Evolutionary conservation across 1,140 invertebrate genomes (phyloP), one percentile per base, ranked within the genome.

Genomic region (Hesperophylax magnus): DNA sequence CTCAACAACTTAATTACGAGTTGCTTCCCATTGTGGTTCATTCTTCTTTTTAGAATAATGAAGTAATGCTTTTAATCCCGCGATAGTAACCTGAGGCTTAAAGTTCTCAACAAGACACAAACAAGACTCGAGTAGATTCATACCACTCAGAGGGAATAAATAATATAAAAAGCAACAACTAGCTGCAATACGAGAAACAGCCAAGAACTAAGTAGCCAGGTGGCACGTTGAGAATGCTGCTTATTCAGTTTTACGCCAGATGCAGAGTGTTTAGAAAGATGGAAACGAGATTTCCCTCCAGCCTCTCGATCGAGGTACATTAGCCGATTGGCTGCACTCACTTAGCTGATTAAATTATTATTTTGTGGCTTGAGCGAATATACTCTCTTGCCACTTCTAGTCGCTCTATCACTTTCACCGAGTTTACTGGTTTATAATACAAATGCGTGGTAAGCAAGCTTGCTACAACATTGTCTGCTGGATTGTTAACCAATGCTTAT

Each of bases 301-400:
- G 34, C 15, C 20, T 69, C 7, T 27, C 22, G 24, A 27, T 24
- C n/a, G 63, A 34, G 63, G 63, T 31, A 67, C 27, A 39, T 72
- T 72, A 72, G 9, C 47, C 39, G 69, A 72, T 72, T 72, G 39
- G 47, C 27, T 53, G 69, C 69, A 72, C 47, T 72, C 47, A 72
- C 69, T 72, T n/a, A 47, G 39, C 47, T 24, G 67, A 18, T 71
- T 18, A 39, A 47, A 47, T 52, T 71, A 52, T 71, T 71, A 15
- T 27, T 67, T 31, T 31, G 58, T 52, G 67, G 67, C 67, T 20
- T 54, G 7, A 3, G 24, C 18, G 47, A 54, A n/a, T 67, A 72
- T 1, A 72, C 18, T 72, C 47, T 52, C 11, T 34, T 18, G n/a
- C 27, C 34, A n/a, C 54, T 69, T 15, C 65, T 34, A 20, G 65